Evolutionary conservation across 2,888 invertebrate species (phyloP), one percentile per base, ranked within the genome.

Genomic region (Ernsta delagoae): DNA sequence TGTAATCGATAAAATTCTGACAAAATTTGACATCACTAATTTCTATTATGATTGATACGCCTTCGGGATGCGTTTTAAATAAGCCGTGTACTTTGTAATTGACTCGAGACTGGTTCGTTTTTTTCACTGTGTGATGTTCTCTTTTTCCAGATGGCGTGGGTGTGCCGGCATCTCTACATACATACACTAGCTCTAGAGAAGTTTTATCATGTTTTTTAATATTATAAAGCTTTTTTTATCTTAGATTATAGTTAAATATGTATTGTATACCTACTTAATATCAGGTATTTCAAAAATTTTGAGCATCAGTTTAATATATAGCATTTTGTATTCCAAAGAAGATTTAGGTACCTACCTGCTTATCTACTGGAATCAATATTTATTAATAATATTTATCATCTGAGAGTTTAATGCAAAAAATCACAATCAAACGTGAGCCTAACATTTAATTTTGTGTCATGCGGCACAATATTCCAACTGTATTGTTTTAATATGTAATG

Each of bases 11-110:
- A 86, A 85, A 84, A 82, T 72, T 80, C 75, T 76, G 74, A 75
- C 71, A 73, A 71, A 72, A 72, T 78, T 77, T 85, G 85, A 87
- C 89, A 86, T 78, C 88, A 83, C 83, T 84, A 77, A 69, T 71
- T 79, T 78, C 82, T 79, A 84, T 84, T 85, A 77, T 86, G 85
- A 89, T 87, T 74, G 85, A 89, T 87, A 75, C 73, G 70, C 79
- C 73, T 79, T 80, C 75, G 76, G 71, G 75, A 76, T 76, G 72
- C 71, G 62, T 69, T 71, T 70, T 69, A 65, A 73, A 76, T 73
- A 71, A 72, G 63, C 57, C 16, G 48, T 65, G 12, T 53, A 65
- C 48, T 65, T 39, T 59, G 66, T 70, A 65, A 69, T 59, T 73
- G 60, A 66, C 73, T 65, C 50, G 57, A 60, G 53, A 61, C 34